A percentile compares a stretch with the other conserved stretches of the same genome.
Conservation (phyloP, 2,113 vertebrate species). For the Pollachius pollachius region DNA sequence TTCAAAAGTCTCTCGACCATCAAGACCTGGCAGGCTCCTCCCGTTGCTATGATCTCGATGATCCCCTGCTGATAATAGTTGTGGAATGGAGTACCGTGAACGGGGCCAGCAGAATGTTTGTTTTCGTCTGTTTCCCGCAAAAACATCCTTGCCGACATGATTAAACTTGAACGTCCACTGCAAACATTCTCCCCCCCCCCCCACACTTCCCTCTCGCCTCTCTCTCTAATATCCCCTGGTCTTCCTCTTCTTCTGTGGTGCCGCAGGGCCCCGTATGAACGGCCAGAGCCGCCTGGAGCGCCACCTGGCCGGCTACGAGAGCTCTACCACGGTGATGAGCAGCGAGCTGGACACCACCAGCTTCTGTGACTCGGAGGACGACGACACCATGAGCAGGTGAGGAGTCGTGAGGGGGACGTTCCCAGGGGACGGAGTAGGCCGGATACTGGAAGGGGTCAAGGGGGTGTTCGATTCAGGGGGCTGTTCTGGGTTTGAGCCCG, state of each 20-base stretch:
- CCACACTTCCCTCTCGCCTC: background rate
- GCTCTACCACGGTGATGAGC: slow-evolving; percentile 86
- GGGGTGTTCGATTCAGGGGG: too few species aligned
- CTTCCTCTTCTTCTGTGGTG: background rate
- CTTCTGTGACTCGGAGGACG: slow-evolving; percentile 87
- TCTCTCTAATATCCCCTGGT: background rate
- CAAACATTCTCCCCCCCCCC: background rate
- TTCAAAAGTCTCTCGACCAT: background rate
- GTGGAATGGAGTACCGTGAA: slow-evolving; percentile 11
- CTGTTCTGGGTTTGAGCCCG: too few species aligned
- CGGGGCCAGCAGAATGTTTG: slow-evolving; percentile 24
- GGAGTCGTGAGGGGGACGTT: background rate
- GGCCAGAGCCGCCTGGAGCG: slow-evolving; percentile 80
- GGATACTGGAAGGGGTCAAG: background rate
- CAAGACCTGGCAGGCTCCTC: slow-evolving; percentile 31
- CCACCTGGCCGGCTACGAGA: slow-evolving; percentile 85
- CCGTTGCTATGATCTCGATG: slow-evolving; percentile 11
- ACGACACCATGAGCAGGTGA: slow-evolving; percentile 88
- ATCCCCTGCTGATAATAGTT: slow-evolving; percentile 29
- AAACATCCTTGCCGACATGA: slow-evolving; percentile 17
- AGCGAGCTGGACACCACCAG: slow-evolving; percentile 89
- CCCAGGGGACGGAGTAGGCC: too few species aligned
- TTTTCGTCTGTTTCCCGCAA: background rate
- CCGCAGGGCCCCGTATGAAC: slow-evolving; percentile 69
- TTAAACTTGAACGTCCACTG: slow-evolving; percentile 23